phyloP scores from a whole-genome alignment of 1,140 invertebrate genomes.

The Drosophila parabipectinata region DNA sequence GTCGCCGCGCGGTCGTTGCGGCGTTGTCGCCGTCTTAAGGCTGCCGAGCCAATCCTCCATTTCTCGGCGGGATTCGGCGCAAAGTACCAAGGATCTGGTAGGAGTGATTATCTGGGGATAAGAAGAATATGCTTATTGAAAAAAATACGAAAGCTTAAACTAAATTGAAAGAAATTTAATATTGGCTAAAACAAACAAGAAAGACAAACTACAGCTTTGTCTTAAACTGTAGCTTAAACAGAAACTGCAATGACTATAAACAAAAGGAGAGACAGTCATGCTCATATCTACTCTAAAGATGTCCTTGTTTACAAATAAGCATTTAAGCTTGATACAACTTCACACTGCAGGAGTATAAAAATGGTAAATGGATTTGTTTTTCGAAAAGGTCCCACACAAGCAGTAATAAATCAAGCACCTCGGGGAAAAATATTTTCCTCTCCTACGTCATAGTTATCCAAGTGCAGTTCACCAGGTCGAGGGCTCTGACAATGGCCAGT shows the following conservation, averaged over 20 bases:
- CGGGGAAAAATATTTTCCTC: conserved; percentile 1
- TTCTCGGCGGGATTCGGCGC: conserved; percentile 91
- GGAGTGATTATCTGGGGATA: conserved; percentile 93
- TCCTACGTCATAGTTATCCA: conserved; percentile 16
- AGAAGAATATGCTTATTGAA: not conserved
- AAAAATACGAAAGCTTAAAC: no score
- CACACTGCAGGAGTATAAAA: no score
- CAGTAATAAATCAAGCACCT: conserved; percentile 7
- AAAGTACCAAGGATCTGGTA: conserved; percentile 92
- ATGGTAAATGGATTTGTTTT: no score
- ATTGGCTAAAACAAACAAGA: no score
- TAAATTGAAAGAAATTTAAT: no score
- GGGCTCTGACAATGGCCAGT: conserved; percentile 25
- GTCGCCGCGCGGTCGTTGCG: conserved; percentile 86
- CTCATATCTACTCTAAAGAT: no score
- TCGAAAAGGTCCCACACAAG: conserved; percentile 4
- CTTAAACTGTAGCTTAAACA: no score
- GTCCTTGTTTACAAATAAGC: no score
- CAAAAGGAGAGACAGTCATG: no score
- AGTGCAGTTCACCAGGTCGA: conserved; percentile 31
- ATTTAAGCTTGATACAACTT: no score
- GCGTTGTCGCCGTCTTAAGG: conserved; percentile 89
- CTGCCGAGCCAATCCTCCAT: conserved; percentile 96
- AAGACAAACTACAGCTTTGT: no score
- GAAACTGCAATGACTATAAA: no score